Evolutionary conservation across 2,797 vertebrate genomes (phyloP).

Genomic region (Enteromius unitaeniatus): DNA sequence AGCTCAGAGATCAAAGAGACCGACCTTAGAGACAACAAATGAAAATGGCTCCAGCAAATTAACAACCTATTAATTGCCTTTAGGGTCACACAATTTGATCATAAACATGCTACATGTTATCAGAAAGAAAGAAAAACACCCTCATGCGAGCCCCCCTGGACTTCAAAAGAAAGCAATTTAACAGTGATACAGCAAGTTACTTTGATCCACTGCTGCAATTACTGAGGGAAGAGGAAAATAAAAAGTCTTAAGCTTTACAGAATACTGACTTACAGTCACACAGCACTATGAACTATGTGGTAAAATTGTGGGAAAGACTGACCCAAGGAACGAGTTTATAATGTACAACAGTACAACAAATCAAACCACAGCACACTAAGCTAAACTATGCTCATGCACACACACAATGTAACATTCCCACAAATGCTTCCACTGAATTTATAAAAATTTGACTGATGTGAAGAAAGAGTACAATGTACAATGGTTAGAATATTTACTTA

Average conservation of each 20-base stretch:
- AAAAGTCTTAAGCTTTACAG: constrained; percentile 73
- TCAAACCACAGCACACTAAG: constrained; percentile 64
- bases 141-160: constrained; percentile 66
- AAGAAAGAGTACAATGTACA: background rate
- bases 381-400: constrained; percentile 20
- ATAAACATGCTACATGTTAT: constrained; percentile 78
- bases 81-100: constrained; percentile 68
- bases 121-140: constrained; percentile 76
- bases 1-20: constrained; percentile 76
- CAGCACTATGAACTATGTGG: constrained; percentile 61
- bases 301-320: constrained; percentile 38
- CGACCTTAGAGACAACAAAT: constrained; percentile 72
- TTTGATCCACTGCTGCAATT: constrained; percentile 79
- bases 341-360: constrained; percentile 57
- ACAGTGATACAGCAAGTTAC: constrained; percentile 67
- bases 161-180: constrained; percentile 75
- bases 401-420: constrained; percentile 52
- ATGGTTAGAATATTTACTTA: constrained; percentile 14
- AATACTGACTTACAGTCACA: constrained; percentile 65
- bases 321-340: constrained; percentile 62
- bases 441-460: constrained; percentile 2
- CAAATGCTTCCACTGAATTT: constrained; percentile 66
- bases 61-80: constrained; percentile 78
- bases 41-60: constrained; percentile 77
- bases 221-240: constrained; percentile 70